Base-by-base conservation (phyloP, 1,140 invertebrate genomes). In the Caerostris extrusa region DNA sequence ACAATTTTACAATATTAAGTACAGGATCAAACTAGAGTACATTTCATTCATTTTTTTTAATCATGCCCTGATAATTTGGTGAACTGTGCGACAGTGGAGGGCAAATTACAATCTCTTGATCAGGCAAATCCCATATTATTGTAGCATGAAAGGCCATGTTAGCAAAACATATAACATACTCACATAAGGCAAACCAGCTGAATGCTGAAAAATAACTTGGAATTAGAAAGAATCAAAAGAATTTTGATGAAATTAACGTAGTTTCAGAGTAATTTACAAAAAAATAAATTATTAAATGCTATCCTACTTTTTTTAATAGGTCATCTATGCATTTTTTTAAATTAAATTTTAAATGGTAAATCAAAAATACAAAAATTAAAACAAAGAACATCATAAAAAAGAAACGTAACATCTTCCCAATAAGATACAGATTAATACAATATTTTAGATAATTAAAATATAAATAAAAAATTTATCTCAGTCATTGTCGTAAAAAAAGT, bases 91-190 rank as follows among this genome's bases (percentile, higher is more conserved):
- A 60, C n/a, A 58, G 61, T 93, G 94, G 94, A 90, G 93, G 90
- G 83, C 94, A 97, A 86, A 98, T 97, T 94, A 98, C 96, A 94
- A 98, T 96, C 95, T 97, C 97, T 95, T 98, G 98, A 83, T 97
- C 97, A 58, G 98, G 98, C 96, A 98, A 98, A 96, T 98, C 98
- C 95, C 97, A 96, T 91, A 98, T 97, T 58, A 98, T 98, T 12
- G 98, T 98, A 53, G 98, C 97, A 95, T 99, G 98, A 96, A 98
- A 99, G 67, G 97, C 97, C 98, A 99, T 98, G 95, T 98, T 99
- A 95, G 98, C 97, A 71, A 97, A 97, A 77, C 98, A 98, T 95
- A 99, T 97, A 94, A 98, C 97, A 96, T 98, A 99, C 95, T 99
- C 98, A 96, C 98, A 98, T 77, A 98, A 97, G 4, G 98, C 98